Evolutionary conservation across 2,797 vertebrate genomes (phyloP), one percentile per base, ranked within the genome.

Genomic region (Paratrypauchen microcephalus): DNA sequence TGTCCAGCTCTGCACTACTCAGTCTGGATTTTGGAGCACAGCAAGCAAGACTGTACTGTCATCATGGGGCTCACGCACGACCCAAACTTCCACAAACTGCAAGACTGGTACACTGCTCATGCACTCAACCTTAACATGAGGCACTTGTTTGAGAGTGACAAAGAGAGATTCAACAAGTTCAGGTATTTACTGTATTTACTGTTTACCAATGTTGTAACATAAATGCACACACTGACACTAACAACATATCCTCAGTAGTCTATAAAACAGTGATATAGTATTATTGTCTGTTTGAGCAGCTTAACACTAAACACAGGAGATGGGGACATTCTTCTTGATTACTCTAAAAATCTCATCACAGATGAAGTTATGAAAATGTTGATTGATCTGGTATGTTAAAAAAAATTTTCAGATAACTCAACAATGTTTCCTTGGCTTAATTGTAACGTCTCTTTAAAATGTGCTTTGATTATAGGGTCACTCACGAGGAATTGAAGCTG

Each of bases 281-380:
- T 21, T 75, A 2, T 2, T 0, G 1, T 70, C 28, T 55, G 13
- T 79, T 90, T 89, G 55, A 28, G 65, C 91, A 99, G 97, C 76
- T 81, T 96, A 73, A 91, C 84, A 4, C 85, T 98, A 75, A 92
- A 95, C 69, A 95, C 94, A 3, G 92, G 94, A 3, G 94, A 96
- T 89, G 97, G 96, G 12, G 96, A 96, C 23, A 94, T 99, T 81
- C 91, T 99, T 68, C 85, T 99, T 88, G 97, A 99, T 91, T 99
- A 95, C 81, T 98, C 97, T 3, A 99, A 99, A 92, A 99, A 99
- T 82, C 95, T 98, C 2, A 76, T 99, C 82, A 98, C 94, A 0
- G 94, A 97, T 66, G 94, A 96, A 0, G 95, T 97, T 78, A 91
- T 97, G 94, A 95, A 96, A 87, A 91, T 98, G 94, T 87, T 99